These are phyloP conservation scores for Dasyprocta punctata DNA, from an alignment of 2,113 vertebrate genomes.

Conservation along the genomic window DNA sequence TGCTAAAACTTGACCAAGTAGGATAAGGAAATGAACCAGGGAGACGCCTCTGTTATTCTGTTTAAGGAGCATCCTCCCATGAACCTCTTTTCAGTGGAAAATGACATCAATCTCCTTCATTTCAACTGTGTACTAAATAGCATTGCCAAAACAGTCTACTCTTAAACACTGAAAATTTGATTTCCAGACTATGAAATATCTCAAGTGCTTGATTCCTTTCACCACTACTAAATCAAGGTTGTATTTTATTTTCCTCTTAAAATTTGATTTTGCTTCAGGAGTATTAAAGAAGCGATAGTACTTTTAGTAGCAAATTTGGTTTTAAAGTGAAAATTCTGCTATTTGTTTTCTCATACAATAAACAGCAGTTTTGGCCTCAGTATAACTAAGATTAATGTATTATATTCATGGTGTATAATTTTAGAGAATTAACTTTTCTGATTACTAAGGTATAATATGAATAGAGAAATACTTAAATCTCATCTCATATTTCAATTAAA, in stretches of 20 bases:
- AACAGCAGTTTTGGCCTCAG: neutral
- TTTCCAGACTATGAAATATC: slow-evolving; percentile 53
- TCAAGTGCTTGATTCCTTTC: slow-evolving; percentile 27
- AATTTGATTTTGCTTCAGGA: neutral
- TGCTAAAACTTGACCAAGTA: slow-evolving; percentile 45
- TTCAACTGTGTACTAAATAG: slow-evolving; percentile 45
- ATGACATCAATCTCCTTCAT: slow-evolving; percentile 69
- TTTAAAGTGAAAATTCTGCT: neutral
- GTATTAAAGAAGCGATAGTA: neutral
- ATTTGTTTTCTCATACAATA: neutral
- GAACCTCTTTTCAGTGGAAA: slow-evolving; percentile 69
- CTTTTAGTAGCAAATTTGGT: neutral
- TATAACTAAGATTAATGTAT: neutral
- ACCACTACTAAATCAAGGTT: neutral
- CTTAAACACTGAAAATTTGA: slow-evolving; percentile 57
- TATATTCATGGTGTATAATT: neutral
- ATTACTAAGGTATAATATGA: neutral
- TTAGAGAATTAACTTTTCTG: neutral
- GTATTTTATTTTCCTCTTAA: slow-evolving; percentile 43
- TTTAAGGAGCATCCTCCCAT: slow-evolving; percentile 72
- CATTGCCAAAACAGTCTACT: slow-evolving; percentile 50
- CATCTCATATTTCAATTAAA: neutral
- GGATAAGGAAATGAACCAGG: slow-evolving; percentile 60
- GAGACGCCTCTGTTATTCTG: slow-evolving; percentile 70
- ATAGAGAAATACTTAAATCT: neutral